Base-by-base conservation (phyloP, 2,113 vertebrate species). In the Clinocottus analis region DNA sequence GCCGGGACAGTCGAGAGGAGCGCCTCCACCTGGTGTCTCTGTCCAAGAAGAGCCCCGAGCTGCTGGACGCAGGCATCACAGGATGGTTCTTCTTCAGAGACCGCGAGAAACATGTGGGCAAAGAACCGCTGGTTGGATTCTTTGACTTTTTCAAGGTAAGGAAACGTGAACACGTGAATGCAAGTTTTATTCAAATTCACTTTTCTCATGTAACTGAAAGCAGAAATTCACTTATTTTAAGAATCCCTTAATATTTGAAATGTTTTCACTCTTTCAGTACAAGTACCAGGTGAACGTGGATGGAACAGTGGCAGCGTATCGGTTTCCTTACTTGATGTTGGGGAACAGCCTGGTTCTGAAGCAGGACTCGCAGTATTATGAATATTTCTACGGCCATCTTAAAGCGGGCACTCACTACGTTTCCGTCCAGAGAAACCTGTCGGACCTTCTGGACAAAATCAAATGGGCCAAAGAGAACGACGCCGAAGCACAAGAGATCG, bases 141-240 rank as follows among this genome's bases (percentile, higher is more conserved):
- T 99, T 99, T 92, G 96, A 99, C 91, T 99, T 98, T 88, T 99
- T 99, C 85, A 97, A 98, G 96, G 97, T 99, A 41, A 85, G 62
- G 11, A 21, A 25, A 58, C 1, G 17, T 3, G 5, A 9, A 17
- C 1, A 12, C n/a, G 16, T 23, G 4, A 51, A 31, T 39, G 1
- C n/a, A n/a, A n/a, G n/a, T n/a, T 31, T 56, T 0, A 33, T 8
- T 61, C 12, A 12, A 64, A 49, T 33, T 2, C 10, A 0, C 6
- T 33, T 33, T 29, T 37, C 16, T 47, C 19, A 4, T 67, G 43
- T 37, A 16, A 19, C 5, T 41, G 60, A 6, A 59, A 53, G 47
- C 47, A 14, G 33, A 41, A 64, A 35, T 7, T 16, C 66, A 37
- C 13, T 25, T 4, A 55, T 2, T 23, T 35, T 1, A 6, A 39